Evolutionary conservation across 2,888 invertebrate species (phyloP).

Genomic region (Lepeophtheirus nordmannii): DNA sequence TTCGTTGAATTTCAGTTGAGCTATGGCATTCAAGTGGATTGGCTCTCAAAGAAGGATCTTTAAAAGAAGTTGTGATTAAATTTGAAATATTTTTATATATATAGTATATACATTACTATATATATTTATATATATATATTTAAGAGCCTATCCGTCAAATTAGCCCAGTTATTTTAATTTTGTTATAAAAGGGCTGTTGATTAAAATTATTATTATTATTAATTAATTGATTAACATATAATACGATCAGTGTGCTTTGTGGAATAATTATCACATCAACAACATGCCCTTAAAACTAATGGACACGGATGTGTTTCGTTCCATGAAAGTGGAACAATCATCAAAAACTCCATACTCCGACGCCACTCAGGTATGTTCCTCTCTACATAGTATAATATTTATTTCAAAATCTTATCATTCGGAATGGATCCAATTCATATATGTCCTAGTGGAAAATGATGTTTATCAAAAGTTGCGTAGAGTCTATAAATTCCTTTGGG

Average conservation of each 20-base stretch:
- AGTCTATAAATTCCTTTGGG: neutral
- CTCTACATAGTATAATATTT: neutral
- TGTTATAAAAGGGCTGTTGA: too few relatives aligned
- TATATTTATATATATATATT: neutral
- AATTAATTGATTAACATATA: too few relatives aligned
- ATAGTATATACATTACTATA: neutral
- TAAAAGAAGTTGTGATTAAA: neutral
- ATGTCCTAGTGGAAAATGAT: too few relatives aligned
- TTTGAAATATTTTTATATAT: neutral
- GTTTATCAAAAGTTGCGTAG: neutral
- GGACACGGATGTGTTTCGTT: conserved; percentile 52
- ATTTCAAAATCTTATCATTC: too few relatives aligned
- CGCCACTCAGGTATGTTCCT: conserved; percentile 73
- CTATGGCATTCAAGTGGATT: conserved; percentile 2
- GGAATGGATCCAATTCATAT: too few relatives aligned
- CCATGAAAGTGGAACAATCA: conserved; percentile 72
- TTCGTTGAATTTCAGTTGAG: conserved; percentile 3
- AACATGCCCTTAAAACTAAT: neutral
- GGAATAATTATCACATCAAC: neutral
- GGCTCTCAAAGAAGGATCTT: neutral
- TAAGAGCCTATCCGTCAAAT: neutral
- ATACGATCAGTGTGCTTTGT: neutral
- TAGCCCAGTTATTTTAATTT: too few relatives aligned
- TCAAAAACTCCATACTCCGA: conserved; percentile 92
- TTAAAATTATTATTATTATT: neutral